Evolutionary conservation across 2,888 invertebrate species (phyloP), one percentile per base, ranked within the genome.

Genomic region (Leptinotarsa juncta): DNA sequence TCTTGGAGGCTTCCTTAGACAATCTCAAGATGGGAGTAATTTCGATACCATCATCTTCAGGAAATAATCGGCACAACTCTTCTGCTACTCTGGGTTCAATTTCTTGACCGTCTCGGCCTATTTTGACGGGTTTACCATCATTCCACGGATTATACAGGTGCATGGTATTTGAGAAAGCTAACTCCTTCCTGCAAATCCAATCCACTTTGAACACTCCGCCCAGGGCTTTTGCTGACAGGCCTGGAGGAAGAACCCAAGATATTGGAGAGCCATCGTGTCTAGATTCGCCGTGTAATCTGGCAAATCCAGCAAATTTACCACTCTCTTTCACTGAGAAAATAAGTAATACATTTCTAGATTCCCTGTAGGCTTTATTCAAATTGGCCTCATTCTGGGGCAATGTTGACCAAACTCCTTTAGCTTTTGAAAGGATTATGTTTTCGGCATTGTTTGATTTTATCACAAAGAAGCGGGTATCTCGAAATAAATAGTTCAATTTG

Each of bases 271-370:
- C 95, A 89, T 97, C 97, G 82, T 96, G 94, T 70, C 96, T 92
- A 1, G 97, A 97, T 86, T 96, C 96, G 66, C 95, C 94, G 72
- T 93, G 92, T 82, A 99, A 90, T 75, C 99, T 91, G 12, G 98
- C 98, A 89, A 97, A 98, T 0, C 98, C 98, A 84, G 95, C 94
- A 89, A 96, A 96, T 87, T 96, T 96, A 60, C 98, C 98, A 89
- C 98, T 98, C 89, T 98, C 98, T 88, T 98, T 98, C 0, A 99
- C 98, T 72, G 98, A 98, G 90, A 97, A 99, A 85, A 99, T 94
- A 70, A 99, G 90, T 78, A 99, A 90, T 10, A 99, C 98, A 89
- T 98, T 99, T 84, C 97, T 92, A 49, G 95, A 94, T 87, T 97
- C 97, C 86, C 94, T 93, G 84, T 94, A 97, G 0, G 98, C 98